These are phyloP conservation scores for Drosophila sordidapex DNA, from an alignment of 2,888 invertebrate genomes.

Conservation along the genomic window DNA sequence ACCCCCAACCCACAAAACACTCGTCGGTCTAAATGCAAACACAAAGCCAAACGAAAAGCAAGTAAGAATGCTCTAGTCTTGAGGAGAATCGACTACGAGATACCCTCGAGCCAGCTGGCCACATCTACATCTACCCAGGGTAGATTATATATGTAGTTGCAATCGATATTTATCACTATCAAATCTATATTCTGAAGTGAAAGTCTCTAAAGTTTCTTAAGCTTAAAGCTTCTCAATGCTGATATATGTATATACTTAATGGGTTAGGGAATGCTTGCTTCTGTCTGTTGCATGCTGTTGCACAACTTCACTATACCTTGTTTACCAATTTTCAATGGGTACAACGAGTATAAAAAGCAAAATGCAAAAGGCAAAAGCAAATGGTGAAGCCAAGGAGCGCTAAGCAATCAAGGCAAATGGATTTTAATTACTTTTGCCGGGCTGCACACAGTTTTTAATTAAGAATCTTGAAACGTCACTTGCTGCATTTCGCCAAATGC, in stretches of 20 bases:
- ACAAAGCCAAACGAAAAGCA: constrained; percentile 7
- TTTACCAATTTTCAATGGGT: neutral
- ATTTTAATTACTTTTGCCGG: constrained; percentile 75
- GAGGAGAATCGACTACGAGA: neutral
- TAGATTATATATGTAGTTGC: neutral
- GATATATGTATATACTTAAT: neutral
- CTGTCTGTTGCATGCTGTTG: neutral
- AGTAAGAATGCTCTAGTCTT: neutral
- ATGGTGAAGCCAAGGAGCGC: constrained; percentile 28
- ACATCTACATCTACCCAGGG: neutral
- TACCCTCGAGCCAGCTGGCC: neutral
- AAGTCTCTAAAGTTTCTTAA: neutral
- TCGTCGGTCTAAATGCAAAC: neutral
- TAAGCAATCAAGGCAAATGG: constrained; percentile 72
- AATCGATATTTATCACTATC: neutral
- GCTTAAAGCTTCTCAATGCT: neutral
- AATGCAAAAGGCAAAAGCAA: constrained; percentile 6
- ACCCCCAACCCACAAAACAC: neutral
- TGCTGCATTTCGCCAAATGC: constrained; percentile 33
- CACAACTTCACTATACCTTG: neutral
- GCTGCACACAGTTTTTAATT: constrained; percentile 72
- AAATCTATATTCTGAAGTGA: neutral
- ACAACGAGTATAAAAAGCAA: neutral
- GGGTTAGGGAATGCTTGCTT: neutral
- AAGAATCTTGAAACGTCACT: constrained; percentile 59